These are phyloP conservation scores for Drosophila demipolita DNA, from an alignment of 2,888 invertebrate species.

Conservation along the genomic window DNA sequence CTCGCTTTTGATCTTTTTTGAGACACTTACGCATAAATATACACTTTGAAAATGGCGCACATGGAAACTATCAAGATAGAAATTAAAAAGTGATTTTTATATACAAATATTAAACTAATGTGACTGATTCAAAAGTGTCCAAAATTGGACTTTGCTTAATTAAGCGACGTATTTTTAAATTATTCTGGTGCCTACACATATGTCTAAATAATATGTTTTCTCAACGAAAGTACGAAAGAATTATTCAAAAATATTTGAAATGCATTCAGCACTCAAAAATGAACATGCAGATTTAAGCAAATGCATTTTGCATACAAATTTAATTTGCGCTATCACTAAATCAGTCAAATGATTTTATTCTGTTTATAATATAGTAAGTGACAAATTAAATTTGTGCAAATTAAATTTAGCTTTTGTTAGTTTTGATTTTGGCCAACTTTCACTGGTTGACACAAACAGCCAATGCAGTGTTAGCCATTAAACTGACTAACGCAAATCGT, in stretches of 20 bases:
- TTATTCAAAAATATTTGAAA: neutral
- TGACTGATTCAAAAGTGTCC: neutral
- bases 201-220: neutral
- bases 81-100: slow-evolving; percentile 34
- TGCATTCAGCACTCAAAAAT: neutral
- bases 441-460: slow-evolving; percentile 12
- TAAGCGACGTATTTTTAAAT: neutral
- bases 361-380: too few relatives aligned
- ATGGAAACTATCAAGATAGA: slow-evolving; percentile 46
- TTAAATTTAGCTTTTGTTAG: slow-evolving; percentile 10
- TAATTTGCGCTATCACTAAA: neutral
- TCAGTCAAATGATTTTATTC: too few relatives aligned
- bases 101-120: slow-evolving; percentile 6
- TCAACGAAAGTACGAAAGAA: neutral
- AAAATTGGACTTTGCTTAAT: neutral
- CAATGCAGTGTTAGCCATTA: slow-evolving; percentile 18
- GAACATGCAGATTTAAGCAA: neutral
- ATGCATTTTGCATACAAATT: neutral
- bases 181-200: too few relatives aligned
- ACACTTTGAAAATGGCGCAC: slow-evolving; percentile 33
- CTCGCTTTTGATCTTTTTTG: slow-evolving; percentile 70
- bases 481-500: slow-evolving; percentile 14
- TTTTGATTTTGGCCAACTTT: slow-evolving; percentile 20
- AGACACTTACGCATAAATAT: slow-evolving; percentile 35
- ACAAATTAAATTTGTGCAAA: neutral